Conservation (phyloP, 2,888 invertebrate species). For the Mesodorylaimus sp. region DNA sequence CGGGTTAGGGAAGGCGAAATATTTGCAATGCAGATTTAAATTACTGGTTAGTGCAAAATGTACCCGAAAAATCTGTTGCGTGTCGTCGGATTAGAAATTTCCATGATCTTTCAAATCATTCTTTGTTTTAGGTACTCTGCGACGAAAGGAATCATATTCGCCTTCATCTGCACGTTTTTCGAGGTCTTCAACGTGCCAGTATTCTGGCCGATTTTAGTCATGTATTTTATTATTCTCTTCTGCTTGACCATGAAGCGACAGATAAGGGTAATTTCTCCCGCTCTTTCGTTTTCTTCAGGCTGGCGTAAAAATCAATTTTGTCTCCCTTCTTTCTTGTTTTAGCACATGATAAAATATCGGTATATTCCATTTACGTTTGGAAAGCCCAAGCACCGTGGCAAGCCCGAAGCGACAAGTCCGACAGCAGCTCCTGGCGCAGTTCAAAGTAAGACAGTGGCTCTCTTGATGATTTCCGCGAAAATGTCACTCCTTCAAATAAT, state of each 20-base stretch:
- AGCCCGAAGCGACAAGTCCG: slow-evolving; percentile 33
- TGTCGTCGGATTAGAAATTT: no score
- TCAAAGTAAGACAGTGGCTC: slow-evolving; percentile 13
- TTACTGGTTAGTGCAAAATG: no score
- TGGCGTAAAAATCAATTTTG: no score
- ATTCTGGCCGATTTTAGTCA: slow-evolving; percentile 98
- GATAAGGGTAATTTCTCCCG: slow-evolving; percentile 93
- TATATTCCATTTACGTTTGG: slow-evolving; percentile 96
- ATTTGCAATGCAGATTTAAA: no score
- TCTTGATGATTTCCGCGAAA: no score
- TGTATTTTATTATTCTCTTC: slow-evolving; percentile 96
- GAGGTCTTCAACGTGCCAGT: slow-evolving; percentile 97
- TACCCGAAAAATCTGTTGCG: no score
- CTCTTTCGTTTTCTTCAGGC: no score
- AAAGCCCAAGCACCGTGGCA: slow-evolving; percentile 68
- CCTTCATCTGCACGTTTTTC: slow-evolving; percentile 78
- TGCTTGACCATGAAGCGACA: slow-evolving; percentile 99
- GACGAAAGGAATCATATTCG: slow-evolving; percentile 75
- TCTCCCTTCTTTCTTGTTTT: no score
- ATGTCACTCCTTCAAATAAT: no score
- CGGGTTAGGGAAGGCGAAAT: no score
- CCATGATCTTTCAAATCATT: no score
- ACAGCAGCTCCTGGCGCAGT: no score
- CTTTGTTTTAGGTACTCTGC: slow-evolving; percentile 53
- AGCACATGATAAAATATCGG: slow-evolving; percentile 99